phyloP scores from a whole-genome alignment of 2,888 invertebrate species.

The Lordiphosa fenestrarum region DNA sequence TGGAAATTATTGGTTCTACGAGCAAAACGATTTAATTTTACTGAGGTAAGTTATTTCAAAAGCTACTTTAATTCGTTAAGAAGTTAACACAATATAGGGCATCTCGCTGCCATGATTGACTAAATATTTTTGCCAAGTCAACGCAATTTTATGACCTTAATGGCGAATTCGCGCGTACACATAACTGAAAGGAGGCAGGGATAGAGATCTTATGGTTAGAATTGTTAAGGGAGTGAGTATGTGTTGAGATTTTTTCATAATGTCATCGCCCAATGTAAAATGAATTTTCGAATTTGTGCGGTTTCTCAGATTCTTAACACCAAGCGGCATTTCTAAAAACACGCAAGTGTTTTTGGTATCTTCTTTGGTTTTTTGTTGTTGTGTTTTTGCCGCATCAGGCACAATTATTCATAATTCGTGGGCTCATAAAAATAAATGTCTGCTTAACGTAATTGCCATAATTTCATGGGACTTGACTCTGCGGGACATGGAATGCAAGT shows the following conservation, averaged over 20 bases:
- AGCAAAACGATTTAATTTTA: too few species aligned
- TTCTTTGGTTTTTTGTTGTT: neutral
- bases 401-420: slow-evolving; percentile 72
- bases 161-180: slow-evolving; percentile 51
- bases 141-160: slow-evolving; percentile 61
- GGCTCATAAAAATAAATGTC: slow-evolving; percentile 73
- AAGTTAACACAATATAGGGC: too few species aligned
- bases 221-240: neutral
- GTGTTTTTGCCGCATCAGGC: slow-evolving; percentile 14
- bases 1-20: too few species aligned
- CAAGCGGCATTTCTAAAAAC: neutral
- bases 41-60: too few species aligned
- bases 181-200: neutral
- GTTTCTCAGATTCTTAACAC: neutral
- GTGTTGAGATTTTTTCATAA: slow-evolving; percentile 37
- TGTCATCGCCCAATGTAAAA: slow-evolving; percentile 51
- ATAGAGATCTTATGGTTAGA: neutral
- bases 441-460: slow-evolving; percentile 73
- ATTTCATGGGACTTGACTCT: slow-evolving; percentile 68
- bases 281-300: slow-evolving; percentile 53
- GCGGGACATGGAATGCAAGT: slow-evolving; percentile 7
- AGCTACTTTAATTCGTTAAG: too few species aligned
- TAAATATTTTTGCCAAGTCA: slow-evolving; percentile 37
- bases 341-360: neutral
- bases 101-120: too few species aligned